phyloP scores from a whole-genome alignment of 2,888 invertebrate genomes.

The Lochmaea crataegi region DNA sequence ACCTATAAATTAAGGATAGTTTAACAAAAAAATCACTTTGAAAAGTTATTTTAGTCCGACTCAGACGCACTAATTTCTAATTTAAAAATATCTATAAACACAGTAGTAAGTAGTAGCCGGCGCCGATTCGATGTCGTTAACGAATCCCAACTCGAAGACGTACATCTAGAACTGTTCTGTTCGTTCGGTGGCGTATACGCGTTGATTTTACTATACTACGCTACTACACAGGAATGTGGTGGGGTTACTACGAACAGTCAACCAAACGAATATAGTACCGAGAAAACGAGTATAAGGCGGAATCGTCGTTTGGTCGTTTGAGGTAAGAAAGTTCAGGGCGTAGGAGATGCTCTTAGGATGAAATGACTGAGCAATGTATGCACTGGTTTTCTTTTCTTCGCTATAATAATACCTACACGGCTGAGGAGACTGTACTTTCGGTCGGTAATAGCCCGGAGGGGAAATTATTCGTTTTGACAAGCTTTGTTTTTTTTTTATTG shows the following conservation, averaged over 20 bases:
- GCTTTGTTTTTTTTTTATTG: no score
- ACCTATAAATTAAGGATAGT: no score
- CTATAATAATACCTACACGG: background rate
- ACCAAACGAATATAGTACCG: slow-evolving; percentile 46
- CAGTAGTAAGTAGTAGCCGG: slow-evolving; percentile 42
- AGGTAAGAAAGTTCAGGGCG: slow-evolving; percentile 63
- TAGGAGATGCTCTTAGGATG: slow-evolving; percentile 60
- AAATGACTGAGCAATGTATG: slow-evolving; percentile 50
- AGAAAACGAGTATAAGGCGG: slow-evolving; percentile 41
- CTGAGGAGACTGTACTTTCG: background rate
- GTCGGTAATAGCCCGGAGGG: slow-evolving; percentile 12
- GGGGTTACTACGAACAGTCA: slow-evolving; percentile 62
- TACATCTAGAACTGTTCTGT: slow-evolving; percentile 45
- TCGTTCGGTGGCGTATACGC: slow-evolving; percentile 47
- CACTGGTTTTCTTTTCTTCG: slow-evolving; percentile 4
- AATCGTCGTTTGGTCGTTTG: slow-evolving; percentile 52
- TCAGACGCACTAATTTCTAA: no score
- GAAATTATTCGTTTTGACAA: background rate
- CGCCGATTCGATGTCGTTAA: slow-evolving; percentile 31
- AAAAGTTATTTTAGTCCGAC: no score
- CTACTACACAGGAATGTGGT: slow-evolving; percentile 62
- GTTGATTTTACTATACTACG: slow-evolving; percentile 55
- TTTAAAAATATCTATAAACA: slow-evolving; percentile 34
- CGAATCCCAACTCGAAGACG: slow-evolving; percentile 23
- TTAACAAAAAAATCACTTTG: no score